These are phyloP conservation scores for Sebastes steindachneri DNA, from an alignment of 2,797 vertebrate species.

Conservation along the genomic window DNA sequence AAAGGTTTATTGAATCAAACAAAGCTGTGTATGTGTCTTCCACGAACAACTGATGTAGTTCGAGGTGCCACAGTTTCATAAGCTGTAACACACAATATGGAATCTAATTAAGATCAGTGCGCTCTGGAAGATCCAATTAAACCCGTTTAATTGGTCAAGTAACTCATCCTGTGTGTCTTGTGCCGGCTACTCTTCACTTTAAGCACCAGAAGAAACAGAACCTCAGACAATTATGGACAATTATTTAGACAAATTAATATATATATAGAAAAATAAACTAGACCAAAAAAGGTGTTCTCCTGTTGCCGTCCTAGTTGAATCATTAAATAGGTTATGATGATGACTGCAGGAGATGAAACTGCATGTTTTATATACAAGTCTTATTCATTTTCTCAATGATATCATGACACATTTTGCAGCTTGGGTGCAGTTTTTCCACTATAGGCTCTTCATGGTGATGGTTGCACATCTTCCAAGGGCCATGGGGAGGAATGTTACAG, in stretches of 20 bases:
- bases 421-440: background rate
- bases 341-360: background rate
- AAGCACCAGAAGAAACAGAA: background rate
- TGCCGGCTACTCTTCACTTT: background rate
- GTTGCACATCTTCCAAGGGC: background rate
- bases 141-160: conserved; percentile 1
- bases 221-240: background rate
- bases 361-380: background rate
- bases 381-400: background rate
- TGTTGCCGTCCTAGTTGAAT: background rate
- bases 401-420: background rate
- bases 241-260: background rate
- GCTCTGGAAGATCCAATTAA: conserved; percentile 18
- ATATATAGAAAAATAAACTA: background rate
- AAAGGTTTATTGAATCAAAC: background rate
- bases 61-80: background rate
- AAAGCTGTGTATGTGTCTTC: background rate
- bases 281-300: background rate
- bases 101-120: background rate
- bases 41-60: background rate
- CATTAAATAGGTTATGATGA: background rate
- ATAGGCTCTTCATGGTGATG: background rate
- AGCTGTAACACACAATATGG: background rate
- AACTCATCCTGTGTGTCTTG: background rate
- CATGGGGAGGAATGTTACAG: background rate